phyloP scores from a whole-genome alignment of 2,797 vertebrate genomes.

The Myiothlypis chrysogaster region DNA sequence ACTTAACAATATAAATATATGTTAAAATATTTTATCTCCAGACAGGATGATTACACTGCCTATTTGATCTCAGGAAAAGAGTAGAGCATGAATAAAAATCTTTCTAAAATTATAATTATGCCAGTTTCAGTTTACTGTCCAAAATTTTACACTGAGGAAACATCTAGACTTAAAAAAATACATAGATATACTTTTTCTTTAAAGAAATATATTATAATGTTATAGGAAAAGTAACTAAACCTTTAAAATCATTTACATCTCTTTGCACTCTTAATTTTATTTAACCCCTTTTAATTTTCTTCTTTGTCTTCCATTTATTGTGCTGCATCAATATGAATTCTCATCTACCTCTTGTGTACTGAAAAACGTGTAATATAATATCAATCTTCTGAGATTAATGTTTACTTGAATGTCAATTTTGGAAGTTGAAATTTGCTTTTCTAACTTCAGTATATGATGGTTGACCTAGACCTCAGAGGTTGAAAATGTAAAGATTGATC shows the following conservation, averaged over 20 bases:
- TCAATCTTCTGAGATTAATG: neutral
- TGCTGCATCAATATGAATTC: neutral
- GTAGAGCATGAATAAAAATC: neutral
- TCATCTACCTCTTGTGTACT: slow-evolving; percentile 1
- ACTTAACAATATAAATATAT: neutral
- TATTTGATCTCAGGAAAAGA: neutral
- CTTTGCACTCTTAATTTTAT: neutral
- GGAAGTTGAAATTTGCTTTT: neutral
- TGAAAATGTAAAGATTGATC: neutral
- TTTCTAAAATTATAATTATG: neutral
- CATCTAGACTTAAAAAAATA: neutral
- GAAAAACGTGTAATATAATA: slow-evolving; percentile 12
- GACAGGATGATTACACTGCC: neutral
- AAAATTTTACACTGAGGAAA: neutral
- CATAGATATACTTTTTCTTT: neutral
- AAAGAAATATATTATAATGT: neutral
- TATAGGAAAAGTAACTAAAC: neutral
- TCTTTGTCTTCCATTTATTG: neutral
- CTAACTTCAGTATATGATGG: neutral
- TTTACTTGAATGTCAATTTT: slow-evolving; percentile 10
- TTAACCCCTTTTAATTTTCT: neutral
- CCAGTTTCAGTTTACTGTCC: neutral
- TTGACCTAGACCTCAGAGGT: neutral
- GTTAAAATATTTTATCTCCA: slow-evolving; percentile 2
- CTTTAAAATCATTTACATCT: neutral